Evolutionary conservation across 2,797 vertebrate species (phyloP).

Genomic region (Glossophaga mutica): DNA sequence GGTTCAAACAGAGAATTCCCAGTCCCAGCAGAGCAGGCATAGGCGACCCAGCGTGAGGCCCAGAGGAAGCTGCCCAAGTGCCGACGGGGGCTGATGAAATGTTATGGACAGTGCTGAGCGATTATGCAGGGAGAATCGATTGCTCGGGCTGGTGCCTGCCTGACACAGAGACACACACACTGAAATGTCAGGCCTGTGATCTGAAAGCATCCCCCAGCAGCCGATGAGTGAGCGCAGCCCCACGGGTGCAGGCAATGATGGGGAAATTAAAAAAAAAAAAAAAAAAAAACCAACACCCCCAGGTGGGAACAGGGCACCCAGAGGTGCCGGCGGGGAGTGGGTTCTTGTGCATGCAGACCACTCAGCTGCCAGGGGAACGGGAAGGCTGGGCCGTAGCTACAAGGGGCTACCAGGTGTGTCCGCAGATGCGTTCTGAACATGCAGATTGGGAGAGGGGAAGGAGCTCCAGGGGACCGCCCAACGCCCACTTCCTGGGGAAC

Average conservation of each 20-base stretch:
- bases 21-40: neutral
- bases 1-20: neutral
- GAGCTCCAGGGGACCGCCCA: neutral
- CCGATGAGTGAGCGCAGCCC: neutral
- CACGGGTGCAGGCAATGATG: neutral
- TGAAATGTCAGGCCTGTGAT: conserved; percentile 91
- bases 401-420: conserved; percentile 40
- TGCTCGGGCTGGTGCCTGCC: conserved; percentile 83
- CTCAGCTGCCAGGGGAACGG: conserved; percentile 54
- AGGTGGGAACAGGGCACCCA: neutral
- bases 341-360: neutral
- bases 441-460: neutral
- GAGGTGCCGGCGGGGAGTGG: neutral
- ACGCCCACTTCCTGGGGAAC: neutral
- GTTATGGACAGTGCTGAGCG: conserved; percentile 82
- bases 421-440: conserved; percentile 63
- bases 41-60: neutral
- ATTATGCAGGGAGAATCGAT: conserved; percentile 89
- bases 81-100: conserved; percentile 83
- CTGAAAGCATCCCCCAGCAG: conserved; percentile 60
- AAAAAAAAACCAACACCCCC: fast-evolving
- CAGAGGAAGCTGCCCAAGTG: conserved; percentile 73
- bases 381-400: neutral
- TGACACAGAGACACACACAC: conserved; percentile 86
- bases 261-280: neutral